Conservation (phyloP, 2,888 invertebrate genomes). For the Protula sp. region DNA sequence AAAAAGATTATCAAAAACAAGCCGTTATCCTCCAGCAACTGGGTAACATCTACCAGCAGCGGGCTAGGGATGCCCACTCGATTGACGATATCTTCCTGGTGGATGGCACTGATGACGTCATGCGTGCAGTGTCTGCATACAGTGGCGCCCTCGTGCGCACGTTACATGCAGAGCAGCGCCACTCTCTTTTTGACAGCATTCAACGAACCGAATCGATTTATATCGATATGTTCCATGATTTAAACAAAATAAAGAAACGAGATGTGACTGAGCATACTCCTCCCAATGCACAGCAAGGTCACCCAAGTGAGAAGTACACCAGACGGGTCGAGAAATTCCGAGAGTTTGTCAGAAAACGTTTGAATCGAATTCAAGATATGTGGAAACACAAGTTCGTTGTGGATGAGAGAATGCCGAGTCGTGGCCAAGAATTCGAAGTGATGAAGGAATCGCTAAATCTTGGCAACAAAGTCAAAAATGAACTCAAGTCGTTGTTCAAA, state of each 20-base stretch:
- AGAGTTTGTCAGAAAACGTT: background rate
- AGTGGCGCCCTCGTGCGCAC: background rate
- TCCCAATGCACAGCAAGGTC: background rate
- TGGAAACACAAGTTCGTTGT: background rate
- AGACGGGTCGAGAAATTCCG: background rate
- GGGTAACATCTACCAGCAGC: background rate
- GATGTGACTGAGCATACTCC: background rate
- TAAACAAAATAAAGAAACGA: too few relatives aligned
- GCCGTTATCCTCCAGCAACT: background rate
- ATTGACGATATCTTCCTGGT: background rate
- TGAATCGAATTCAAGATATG: background rate
- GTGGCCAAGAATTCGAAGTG: background rate
- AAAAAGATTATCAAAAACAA: background rate
- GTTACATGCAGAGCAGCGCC: background rate
- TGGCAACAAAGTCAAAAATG: background rate
- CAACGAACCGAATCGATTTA: background rate
- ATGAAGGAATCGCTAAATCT: background rate
- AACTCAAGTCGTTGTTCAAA: background rate
- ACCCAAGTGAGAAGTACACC: background rate
- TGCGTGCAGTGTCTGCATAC: background rate
- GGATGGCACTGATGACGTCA: background rate
- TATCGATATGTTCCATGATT: background rate
- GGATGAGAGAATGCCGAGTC: background rate
- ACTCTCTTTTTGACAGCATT: background rate
- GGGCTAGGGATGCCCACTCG: background rate